A percentile compares a stretch with the other conserved stretches of the same genome.
These are phyloP conservation scores for Erebia ligea DNA, from an alignment of 2,888 invertebrate species.

Conservation along the genomic window DNA sequence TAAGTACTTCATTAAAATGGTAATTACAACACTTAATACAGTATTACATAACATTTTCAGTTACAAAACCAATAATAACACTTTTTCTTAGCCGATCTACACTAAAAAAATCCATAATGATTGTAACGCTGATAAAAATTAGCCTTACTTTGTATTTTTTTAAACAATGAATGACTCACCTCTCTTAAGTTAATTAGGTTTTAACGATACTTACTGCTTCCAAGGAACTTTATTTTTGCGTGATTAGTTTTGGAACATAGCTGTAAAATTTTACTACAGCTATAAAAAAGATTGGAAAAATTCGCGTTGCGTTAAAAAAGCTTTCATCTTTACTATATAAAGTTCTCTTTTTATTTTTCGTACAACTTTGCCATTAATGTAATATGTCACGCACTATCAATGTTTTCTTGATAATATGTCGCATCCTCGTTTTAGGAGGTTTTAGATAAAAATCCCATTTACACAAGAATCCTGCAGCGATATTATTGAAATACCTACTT, in stretches of 20 bases:
- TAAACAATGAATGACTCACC: too few species aligned
- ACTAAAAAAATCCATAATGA: not conserved
- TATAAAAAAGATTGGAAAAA: slow-evolving; percentile 1
- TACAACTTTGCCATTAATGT: not conserved
- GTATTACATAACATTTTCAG: too few species aligned
- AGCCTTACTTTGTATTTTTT: not conserved
- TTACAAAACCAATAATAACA: too few species aligned
- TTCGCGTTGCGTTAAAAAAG: not conserved
- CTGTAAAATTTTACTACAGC: not conserved
- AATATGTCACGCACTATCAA: not conserved
- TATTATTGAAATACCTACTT: too few species aligned
- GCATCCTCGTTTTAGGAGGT: not conserved
- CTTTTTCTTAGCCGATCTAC: too few species aligned
- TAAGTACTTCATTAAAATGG: not conserved
- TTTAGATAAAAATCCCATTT: slow-evolving; percentile 4
- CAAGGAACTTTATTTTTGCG: not conserved
- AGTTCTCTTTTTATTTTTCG: not conserved
- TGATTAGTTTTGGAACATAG: not conserved
- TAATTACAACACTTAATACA: too few species aligned
- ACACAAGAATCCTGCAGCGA: not conserved
- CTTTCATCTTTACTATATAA: not conserved
- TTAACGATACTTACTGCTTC: too few species aligned
- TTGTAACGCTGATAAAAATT: too few species aligned
- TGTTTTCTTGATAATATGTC: not conserved
- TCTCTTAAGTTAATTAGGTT: too few species aligned